Evolutionary conservation across 2,113 vertebrate genomes (phyloP).

Genomic region (Henicopernis longicauda): DNA sequence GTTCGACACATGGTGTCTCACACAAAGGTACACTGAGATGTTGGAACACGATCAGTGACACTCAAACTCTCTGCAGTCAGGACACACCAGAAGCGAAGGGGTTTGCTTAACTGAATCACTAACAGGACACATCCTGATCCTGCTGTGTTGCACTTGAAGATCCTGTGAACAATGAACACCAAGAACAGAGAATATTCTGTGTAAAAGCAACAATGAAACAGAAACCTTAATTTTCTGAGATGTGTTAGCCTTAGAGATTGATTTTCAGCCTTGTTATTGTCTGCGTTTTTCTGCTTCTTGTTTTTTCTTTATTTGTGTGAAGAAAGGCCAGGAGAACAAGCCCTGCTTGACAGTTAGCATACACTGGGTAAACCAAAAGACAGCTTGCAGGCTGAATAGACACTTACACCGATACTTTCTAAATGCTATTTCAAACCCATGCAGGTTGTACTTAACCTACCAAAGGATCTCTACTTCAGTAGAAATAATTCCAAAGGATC

Average conservation of each 20-base stretch:
- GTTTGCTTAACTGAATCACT: neutral
- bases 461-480: neutral
- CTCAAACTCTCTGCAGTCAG: neutral
- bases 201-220: neutral
- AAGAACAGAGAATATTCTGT: neutral
- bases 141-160: neutral
- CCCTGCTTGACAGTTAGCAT: neutral
- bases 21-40: neutral
- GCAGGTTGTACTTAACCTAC: neutral
- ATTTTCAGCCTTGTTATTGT: neutral
- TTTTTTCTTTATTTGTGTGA: neutral
- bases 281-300: neutral
- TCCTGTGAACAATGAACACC: neutral
- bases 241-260: neutral
- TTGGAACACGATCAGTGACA: neutral
- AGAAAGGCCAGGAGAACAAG: neutral
- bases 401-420: neutral
- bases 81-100: neutral
- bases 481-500: neutral
- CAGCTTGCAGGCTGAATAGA: neutral
- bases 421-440: neutral
- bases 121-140: neutral
- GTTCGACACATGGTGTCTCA: rapidly evolving
- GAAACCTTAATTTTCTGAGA: neutral
- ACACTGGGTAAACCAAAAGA: neutral